phyloP scores from a whole-genome alignment of 1,140 invertebrate species.

The Bradynema listronoti region DNA sequence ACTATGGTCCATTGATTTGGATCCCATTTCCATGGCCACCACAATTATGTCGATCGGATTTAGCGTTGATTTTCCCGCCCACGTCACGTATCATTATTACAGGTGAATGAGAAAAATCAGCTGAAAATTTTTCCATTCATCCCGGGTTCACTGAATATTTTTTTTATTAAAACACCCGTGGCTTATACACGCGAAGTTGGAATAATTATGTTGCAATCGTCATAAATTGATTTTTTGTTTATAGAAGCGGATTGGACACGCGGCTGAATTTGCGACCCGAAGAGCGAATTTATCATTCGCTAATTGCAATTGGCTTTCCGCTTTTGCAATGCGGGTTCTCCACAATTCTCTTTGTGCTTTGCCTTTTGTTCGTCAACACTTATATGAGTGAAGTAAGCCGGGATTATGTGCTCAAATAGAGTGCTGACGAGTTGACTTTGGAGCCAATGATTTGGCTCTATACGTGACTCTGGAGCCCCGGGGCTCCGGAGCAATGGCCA shows the following conservation, averaged over 20 bases:
- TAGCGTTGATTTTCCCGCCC: slow-evolving; percentile 60
- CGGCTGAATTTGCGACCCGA: slow-evolving; percentile 11
- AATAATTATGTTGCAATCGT: no score
- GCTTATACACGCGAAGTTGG: no score
- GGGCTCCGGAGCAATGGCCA: no score
- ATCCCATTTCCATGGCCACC: slow-evolving; percentile 60
- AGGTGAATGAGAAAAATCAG: no score
- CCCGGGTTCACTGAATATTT: no score
- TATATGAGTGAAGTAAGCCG: slow-evolving; percentile 66
- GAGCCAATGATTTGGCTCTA: no score
- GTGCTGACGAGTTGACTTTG: no score
- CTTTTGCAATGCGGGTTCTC: slow-evolving; percentile 86
- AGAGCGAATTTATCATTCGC: slow-evolving; percentile 36
- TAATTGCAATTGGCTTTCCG: slow-evolving; percentile 82
- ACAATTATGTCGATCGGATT: slow-evolving; percentile 61
- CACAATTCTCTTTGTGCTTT: slow-evolving; percentile 80
- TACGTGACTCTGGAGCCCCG: no score
- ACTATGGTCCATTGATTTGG: slow-evolving; percentile 59
- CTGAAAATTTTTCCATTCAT: no score
- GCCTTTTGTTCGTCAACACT: slow-evolving; percentile 77
- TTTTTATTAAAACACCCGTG: no score
- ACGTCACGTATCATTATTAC: slow-evolving; percentile 62
- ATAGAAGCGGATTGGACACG: slow-evolving; percentile 12
- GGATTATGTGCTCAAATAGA: neutral
- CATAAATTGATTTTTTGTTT: no score